Evolutionary conservation across 2,888 invertebrate species (phyloP), one percentile per base, ranked within the genome.

Genomic region (Ctena decussata): DNA sequence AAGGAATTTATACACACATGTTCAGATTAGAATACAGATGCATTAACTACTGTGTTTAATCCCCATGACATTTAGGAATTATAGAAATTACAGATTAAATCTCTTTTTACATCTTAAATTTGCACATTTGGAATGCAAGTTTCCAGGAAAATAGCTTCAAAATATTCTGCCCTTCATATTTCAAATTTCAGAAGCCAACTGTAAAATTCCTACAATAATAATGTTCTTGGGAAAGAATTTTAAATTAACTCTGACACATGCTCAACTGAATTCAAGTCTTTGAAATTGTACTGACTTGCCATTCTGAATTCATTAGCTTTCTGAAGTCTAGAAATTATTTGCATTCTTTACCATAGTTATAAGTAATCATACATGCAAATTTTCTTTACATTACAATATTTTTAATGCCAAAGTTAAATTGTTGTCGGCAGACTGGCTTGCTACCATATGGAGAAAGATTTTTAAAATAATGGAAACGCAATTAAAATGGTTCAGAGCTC

Each of bases 331-430:
- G 32, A 78, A 81, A 85, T 85, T 53, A 69, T 72, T 44, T 27
- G 46, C 72, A 72, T 72, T 32, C 46, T 41, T 41, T 30, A 44
- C 72, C 27, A 72, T 46, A 41, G 41, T 72, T 72, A 72, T 39
- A 72, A 72, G 72, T 21, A 72, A 72, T 85, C 81, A 81, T 72
- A 81, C 60, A 81, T 81, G 81, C 71, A 81, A 81, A 81, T 81
- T 81, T 81, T 57, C 71, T 76, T 46, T 76, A 74, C 65, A 65
- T 65, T 65, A 65, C 65, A 65, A 65, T 65, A 65, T 65, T 65
- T 65, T 65, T 65, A 65, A 65, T 65, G 65, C 65, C 65, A 65
- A 65, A 65, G 65, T 65, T 65, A 65, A 65, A 65, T 65, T 65
- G 35, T 21, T 65, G 65, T 65, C 32, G 65, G 35, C 65, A 65